Evolutionary conservation across 2,888 invertebrate genomes (phyloP), one percentile per base, ranked within the genome.

Genomic region (Adineta ricciae): DNA sequence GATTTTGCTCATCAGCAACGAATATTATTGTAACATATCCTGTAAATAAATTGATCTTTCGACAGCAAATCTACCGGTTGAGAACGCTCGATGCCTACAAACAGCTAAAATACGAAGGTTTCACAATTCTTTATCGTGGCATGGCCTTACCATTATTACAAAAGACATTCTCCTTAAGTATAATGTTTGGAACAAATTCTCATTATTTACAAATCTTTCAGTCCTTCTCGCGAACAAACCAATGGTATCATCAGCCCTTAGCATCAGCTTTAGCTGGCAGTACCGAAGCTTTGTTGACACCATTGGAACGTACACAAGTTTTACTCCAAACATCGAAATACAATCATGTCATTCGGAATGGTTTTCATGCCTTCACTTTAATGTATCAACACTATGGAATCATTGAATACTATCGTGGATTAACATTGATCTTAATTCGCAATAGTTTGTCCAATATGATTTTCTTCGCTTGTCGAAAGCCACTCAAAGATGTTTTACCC

Each of bases 111-210:
- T 92, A 92, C 88, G 97, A 97, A 92, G 97, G 97, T 0, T 89
- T 95, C 84, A 92, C 92, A 78, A 94, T 93, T 88, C 91, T 97
- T 21, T 97, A 97, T 90, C 93, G 97, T 85, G 98, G 97, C 16
- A 94, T 97, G 90, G 91, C 96, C 84, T 96, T 97, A 8, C 97
- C 97, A 0, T 91, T 98, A 86, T 93, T 96, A 88, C 97, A 97
- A 92, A 96, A 97, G 91, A 95, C 97, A 0, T 90, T 95, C 14
- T 95, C 96, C 0, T 92, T 96, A 89, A 95, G 97, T 1, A 92
- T 99, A 72, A 99, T 99, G 99, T 99, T 99, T 92, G 98, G 98
- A 24, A 93, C 95, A 41, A 97, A 96, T 89, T 91, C 91, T 86
- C 88, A 90, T 84, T 92, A 90, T 86, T 88, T 88, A 36, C 85